Conservation (phyloP, 1,140 invertebrate species). For the Pectinophora gossypiella region DNA sequence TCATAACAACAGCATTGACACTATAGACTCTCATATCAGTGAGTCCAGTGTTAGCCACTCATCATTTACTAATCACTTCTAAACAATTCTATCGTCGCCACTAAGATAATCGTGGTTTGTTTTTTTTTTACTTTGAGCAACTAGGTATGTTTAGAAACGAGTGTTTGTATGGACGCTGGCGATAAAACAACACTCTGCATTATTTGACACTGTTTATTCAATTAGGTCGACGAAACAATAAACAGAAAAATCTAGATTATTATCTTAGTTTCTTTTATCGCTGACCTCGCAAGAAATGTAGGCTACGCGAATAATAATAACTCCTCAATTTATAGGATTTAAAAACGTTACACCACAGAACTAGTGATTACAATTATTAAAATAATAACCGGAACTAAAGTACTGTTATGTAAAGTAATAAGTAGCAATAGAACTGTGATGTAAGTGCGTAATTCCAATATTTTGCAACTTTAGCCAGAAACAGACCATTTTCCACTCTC, state of each 20-base stretch:
- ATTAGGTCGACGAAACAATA: no score
- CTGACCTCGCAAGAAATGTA: not conserved
- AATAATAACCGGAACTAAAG: conserved; percentile 9
- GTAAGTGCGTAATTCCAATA: conserved; percentile 3
- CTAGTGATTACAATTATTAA: not conserved
- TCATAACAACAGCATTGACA: no score
- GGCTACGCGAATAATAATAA: not conserved
- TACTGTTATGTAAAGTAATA: conserved; percentile 5
- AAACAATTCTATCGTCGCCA: no score
- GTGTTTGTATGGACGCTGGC: no score
- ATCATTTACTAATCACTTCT: no score
- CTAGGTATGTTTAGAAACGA: no score
- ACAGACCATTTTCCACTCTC: not conserved
- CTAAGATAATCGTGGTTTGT: no score
- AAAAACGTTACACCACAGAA: conserved; percentile 1
- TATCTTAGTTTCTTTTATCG: not conserved
- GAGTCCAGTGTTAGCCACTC: no score
- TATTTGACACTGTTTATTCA: no score
- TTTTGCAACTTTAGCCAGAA: not conserved
- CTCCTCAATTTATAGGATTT: not conserved
- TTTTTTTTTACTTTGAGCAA: no score
- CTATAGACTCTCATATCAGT: no score
- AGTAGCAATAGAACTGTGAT: conserved; percentile 1
- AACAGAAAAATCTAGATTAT: not conserved
- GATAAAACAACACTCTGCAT: no score